These are phyloP conservation scores for Umimayanthus chanpuru DNA, from an alignment of 92 coral and sea anemone species.

Conservation along the genomic window DNA sequence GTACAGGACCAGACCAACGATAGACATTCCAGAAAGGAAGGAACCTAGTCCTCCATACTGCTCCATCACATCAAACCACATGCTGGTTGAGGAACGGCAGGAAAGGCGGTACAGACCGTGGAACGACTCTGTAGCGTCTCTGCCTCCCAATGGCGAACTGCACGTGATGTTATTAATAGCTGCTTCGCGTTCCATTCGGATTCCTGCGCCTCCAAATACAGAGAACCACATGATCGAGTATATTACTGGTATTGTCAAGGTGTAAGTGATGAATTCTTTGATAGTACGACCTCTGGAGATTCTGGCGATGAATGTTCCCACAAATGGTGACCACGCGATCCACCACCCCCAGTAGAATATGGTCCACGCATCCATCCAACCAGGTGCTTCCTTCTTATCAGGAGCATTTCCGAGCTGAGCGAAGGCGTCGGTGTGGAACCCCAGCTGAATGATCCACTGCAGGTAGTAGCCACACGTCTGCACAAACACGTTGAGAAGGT, in stretches of 20 bases:
- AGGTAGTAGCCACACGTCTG: slow-evolving; percentile 54
- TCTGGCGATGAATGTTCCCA: too few relatives aligned
- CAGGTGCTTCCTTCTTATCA: slow-evolving; percentile 38
- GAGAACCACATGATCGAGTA: slow-evolving; percentile 52
- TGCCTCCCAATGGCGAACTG: slow-evolving; percentile 29
- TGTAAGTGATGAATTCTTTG: slow-evolving; percentile 43
- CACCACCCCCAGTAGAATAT: slow-evolving; percentile 40
- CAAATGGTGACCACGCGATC: too few relatives aligned
- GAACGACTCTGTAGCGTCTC: too few relatives aligned
- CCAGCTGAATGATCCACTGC: slow-evolving; percentile 51
- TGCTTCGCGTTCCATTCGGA: slow-evolving; percentile 59
- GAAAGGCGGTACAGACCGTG: too few relatives aligned
- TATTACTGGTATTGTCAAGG: slow-evolving; percentile 50
- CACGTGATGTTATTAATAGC: slow-evolving; percentile 23
- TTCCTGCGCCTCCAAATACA: slow-evolving; percentile 57
- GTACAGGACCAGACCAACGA: neutral
- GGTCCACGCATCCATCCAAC: slow-evolving; percentile 52
- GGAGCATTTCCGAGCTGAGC: slow-evolving; percentile 58
- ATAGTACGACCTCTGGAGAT: too few relatives aligned
- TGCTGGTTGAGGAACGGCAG: too few relatives aligned
- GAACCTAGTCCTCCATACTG: too few relatives aligned
- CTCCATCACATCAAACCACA: too few relatives aligned
- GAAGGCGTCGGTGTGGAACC: slow-evolving; percentile 60
- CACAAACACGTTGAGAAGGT: slow-evolving; percentile 44
- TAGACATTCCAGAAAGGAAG: neutral